Percentiles rank a stretch among this genome's conserved stretches.
Evolutionary conservation across 2,888 invertebrate genomes (phyloP).

Genomic region (Adela reaumurella): DNA sequence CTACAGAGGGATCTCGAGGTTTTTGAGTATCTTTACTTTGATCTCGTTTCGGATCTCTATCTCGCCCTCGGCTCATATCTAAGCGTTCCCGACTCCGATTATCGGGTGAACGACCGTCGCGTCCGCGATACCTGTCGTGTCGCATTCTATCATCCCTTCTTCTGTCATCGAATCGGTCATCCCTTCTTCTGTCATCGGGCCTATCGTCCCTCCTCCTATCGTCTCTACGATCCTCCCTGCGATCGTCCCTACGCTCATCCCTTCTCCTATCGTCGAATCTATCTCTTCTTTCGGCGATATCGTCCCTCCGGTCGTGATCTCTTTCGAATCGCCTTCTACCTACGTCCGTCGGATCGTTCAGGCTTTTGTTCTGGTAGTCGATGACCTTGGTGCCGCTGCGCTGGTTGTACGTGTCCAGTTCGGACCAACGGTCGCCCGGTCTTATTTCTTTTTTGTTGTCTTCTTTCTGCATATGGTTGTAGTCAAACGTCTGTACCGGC

Average conservation of each 20-base stretch:
- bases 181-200: constrained; percentile 20
- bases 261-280: constrained; percentile 9
- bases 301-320: constrained; percentile 12
- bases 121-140: constrained; percentile 15
- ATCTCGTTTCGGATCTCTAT: constrained; percentile 20
- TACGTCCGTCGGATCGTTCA: background rate
- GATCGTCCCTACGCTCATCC: constrained; percentile 9
- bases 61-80: constrained; percentile 24
- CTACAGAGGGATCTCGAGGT: background rate
- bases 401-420: constrained; percentile 19
- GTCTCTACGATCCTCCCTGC: constrained; percentile 14
- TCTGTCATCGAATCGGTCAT: constrained; percentile 18
- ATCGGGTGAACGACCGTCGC: constrained; percentile 21
- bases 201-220: constrained; percentile 19
- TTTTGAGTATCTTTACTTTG: background rate
- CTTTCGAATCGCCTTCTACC: constrained; percentile 3
- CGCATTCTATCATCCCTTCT: constrained; percentile 11
- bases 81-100: constrained; percentile 20
- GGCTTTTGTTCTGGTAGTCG: constrained; percentile 8
- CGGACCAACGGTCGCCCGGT: constrained; percentile 16
- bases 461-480: constrained; percentile 60
- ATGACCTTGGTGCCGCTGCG: constrained; percentile 5
- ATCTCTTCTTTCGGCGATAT: constrained; percentile 19
- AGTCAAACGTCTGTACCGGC: constrained; percentile 67
- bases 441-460: constrained; percentile 24